Evolutionary conservation across 2,888 invertebrate genomes (phyloP), one percentile per base, ranked within the genome.

Genomic region (Craniophora ligustri): DNA sequence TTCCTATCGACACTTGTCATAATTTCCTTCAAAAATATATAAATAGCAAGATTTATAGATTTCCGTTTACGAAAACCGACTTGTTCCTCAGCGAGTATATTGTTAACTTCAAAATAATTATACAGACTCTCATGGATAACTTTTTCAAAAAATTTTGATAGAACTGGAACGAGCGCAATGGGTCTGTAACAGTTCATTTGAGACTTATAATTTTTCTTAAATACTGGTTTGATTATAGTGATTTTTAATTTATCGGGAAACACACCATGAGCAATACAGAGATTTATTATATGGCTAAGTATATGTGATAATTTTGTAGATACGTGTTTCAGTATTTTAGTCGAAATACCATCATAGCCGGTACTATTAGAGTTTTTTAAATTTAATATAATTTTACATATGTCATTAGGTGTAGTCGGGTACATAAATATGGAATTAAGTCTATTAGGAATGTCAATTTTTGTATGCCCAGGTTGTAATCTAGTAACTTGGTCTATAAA

Each of bases 311-410:
- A 2, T 19, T 31, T 30, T 7, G 11, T 4, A 8, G 41, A 30
- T 11, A 41, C 30, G 7, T 18, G 18, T 41, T 41, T 41, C 6
- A 41, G 7, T 30, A 41, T 30, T 18, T 30, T 41, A 3, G 41
- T 41, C 13, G 30, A 31, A 11, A 41, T 30, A 10, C 18, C 8
- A 18, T 41, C 41, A 31, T 41, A 41, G 2, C 41, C 41, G 5
- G 41, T 41, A n/a, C 41, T 41, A 11, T 41, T 41, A 1, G 41
- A 30, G 6, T 41, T 41, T 11, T 41, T 41, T 31, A 41, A 18
- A 5, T 31, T 30, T 18, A 4, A 11, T 18, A 41, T 41, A 7
- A 41, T 41, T 30, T 30, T 30, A 18, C 18, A 10, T 15, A 41
- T 41, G 4, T 41, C 41, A 8, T 31, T 4, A 10, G 41, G 41